These are phyloP conservation scores for Geotrypetes seraphini DNA, from an alignment of 2,797 vertebrate species.

Conservation along the genomic window DNA sequence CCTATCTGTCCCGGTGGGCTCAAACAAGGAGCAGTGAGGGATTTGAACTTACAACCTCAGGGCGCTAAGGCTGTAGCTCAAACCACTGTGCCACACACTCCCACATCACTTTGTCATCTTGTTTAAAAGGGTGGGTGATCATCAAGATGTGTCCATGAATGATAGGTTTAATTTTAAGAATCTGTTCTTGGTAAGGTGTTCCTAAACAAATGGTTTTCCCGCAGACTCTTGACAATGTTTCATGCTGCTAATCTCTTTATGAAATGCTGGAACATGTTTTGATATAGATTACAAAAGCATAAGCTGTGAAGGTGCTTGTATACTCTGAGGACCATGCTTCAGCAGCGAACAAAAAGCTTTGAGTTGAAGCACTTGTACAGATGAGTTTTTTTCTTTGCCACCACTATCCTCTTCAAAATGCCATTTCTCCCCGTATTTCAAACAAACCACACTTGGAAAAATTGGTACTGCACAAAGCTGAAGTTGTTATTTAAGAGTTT, in stretches of 20 bases:
- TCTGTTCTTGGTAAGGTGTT: constrained; percentile 32
- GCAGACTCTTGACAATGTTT: constrained; percentile 14
- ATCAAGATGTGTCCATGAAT: background rate
- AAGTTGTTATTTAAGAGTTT: background rate
- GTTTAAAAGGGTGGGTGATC: background rate
- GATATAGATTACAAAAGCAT: constrained; percentile 26
- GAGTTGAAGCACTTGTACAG: constrained; percentile 5
- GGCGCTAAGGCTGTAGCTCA: too few species aligned
- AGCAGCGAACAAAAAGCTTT: constrained; percentile 18
- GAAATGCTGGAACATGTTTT: constrained; percentile 38
- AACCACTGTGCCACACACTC: too few species aligned
- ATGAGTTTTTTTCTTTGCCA: constrained; percentile 7
- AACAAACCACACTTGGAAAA: background rate
- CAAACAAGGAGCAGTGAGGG: too few species aligned
- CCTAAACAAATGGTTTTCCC: constrained; percentile 35
- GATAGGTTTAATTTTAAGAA: constrained; percentile 12
- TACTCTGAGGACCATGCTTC: constrained; percentile 15
- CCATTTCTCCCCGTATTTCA: constrained; percentile 5
- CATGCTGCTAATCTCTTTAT: constrained; percentile 32
- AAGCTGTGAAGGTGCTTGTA: constrained; percentile 17
- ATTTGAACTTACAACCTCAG: too few species aligned
- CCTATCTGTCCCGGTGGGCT: too few species aligned
- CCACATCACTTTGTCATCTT: background rate
- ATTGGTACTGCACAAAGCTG: background rate
- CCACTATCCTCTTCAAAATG: background rate